A percentile compares a stretch with the other conserved stretches of the same genome.
Conservation (phyloP, 2,797 vertebrate genomes). For the Knipowitschia caucasica region DNA sequence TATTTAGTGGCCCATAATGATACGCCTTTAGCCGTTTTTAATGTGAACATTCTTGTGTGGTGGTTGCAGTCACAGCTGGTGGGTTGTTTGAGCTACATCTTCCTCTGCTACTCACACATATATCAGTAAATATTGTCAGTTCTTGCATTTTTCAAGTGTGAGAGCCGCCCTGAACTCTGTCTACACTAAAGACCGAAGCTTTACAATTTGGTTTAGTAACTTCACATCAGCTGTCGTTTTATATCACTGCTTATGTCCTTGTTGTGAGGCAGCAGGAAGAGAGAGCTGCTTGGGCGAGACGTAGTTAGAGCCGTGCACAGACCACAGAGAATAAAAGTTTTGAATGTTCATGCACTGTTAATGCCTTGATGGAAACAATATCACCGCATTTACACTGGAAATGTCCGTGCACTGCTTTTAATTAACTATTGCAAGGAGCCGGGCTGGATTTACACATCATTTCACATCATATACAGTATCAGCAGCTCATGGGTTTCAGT, state of each 20-base stretch:
- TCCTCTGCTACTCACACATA: conserved; percentile 23
- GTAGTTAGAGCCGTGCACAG: conserved; percentile 36
- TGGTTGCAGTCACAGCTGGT: not conserved
- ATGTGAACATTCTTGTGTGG: not conserved
- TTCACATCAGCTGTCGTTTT: conserved; percentile 16
- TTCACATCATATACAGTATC: conserved; percentile 23
- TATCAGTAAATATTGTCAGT: conserved; percentile 26
- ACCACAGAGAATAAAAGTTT: conserved; percentile 41
- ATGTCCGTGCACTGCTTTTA: conserved; percentile 44
- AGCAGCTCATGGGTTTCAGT: conserved; percentile 10
- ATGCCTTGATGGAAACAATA: conserved; percentile 56
- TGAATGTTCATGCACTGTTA: conserved; percentile 70
- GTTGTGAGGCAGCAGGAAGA: not conserved
- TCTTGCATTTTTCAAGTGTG: conserved; percentile 27
- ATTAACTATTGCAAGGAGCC: conserved; percentile 51
- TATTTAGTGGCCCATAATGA: not conserved
- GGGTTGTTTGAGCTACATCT: conserved; percentile 35
- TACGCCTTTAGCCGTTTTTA: not conserved
- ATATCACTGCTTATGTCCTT: conserved; percentile 14
- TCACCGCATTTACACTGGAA: conserved; percentile 65
- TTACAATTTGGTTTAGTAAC: conserved; percentile 8
- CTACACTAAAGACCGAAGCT: conserved; percentile 10
- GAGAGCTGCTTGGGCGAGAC: conserved; percentile 5
- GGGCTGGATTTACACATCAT: conserved; percentile 20
- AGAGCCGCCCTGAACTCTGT: conserved; percentile 14